These are phyloP conservation scores for Andrena trimmerana DNA, from an alignment of 2,888 invertebrate genomes.

Conservation along the genomic window DNA sequence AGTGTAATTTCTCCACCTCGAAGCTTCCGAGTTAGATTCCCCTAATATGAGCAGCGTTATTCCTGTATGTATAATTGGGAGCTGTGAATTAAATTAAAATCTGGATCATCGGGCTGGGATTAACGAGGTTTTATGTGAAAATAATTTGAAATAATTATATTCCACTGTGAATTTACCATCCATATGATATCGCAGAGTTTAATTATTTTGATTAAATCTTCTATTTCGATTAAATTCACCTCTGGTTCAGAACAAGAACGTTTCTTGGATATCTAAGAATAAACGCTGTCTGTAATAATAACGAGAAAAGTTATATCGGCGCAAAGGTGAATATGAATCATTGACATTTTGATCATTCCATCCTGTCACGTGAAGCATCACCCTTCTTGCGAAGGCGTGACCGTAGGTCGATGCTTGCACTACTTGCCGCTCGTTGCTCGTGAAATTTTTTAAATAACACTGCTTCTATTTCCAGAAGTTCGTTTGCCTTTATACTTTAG, in stretches of 20 bases:
- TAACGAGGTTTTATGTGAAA: background rate
- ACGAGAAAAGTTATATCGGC: slow-evolving; percentile 1
- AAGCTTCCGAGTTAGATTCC: background rate
- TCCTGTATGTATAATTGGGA: background rate
- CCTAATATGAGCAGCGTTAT: background rate
- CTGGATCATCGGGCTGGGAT: background rate
- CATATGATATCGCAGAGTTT: no score
- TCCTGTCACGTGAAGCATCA: background rate
- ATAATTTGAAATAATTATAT: background rate
- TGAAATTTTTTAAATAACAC: no score
- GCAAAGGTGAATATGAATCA: slow-evolving; percentile 23
- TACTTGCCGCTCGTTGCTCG: no score
- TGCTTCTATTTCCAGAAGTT: no score
- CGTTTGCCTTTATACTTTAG: no score
- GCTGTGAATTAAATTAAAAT: background rate
- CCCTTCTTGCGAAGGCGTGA: slow-evolving; percentile 10
- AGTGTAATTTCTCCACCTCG: slow-evolving; percentile 7
- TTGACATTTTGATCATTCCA: slow-evolving; percentile 38
- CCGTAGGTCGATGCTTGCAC: slow-evolving; percentile 1
- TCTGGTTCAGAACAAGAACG: no score
- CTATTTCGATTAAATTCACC: background rate
- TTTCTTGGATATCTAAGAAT: slow-evolving; percentile 2
- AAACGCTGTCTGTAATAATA: slow-evolving; percentile 30
- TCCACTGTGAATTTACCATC: background rate
- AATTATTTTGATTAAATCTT: no score